Evolutionary conservation across 2,113 vertebrate genomes (phyloP).

Genomic region (Spea bombifrons): DNA sequence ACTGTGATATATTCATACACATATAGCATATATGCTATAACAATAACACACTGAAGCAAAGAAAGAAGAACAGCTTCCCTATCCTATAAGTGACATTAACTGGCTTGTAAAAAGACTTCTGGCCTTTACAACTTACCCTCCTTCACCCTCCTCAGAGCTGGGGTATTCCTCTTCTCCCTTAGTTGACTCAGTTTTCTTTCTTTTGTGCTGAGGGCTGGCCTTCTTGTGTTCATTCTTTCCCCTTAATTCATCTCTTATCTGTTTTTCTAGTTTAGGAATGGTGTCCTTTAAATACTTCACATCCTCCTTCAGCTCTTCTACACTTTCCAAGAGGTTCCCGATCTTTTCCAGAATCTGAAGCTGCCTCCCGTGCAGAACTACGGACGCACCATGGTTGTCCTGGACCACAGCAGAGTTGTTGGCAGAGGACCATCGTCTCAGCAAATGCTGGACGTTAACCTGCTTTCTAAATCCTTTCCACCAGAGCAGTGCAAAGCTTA

Average conservation of each 20-base stretch:
- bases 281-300: slow-evolving; percentile 80
- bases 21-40: too few relatives aligned
- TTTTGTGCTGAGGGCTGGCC: slow-evolving; percentile 71
- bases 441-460: slow-evolving; percentile 29
- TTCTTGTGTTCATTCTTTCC: slow-evolving; percentile 58
- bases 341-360: slow-evolving; percentile 83
- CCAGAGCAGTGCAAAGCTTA: slow-evolving; percentile 75
- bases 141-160: slow-evolving; percentile 96
- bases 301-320: slow-evolving; percentile 89
- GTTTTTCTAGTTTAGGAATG: slow-evolving; percentile 78
- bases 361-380: slow-evolving; percentile 66
- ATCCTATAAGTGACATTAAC: too few relatives aligned
- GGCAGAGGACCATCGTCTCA: slow-evolving; percentile 36
- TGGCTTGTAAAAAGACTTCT: too few relatives aligned
- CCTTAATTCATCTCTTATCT: slow-evolving; percentile 75
- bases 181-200: slow-evolving; percentile 64
- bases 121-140: slow-evolving; percentile 77
- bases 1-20: too few relatives aligned
- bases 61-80: too few relatives aligned
- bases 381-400: slow-evolving; percentile 50
- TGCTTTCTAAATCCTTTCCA: slow-evolving; percentile 65
- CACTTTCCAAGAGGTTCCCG: slow-evolving; percentile 74
- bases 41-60: too few relatives aligned
- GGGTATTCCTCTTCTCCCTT: slow-evolving; percentile 62
- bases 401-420: slow-evolving; percentile 39